Base-by-base conservation (phyloP, 2,797 vertebrate genomes). In the Mus caroli region DNA sequence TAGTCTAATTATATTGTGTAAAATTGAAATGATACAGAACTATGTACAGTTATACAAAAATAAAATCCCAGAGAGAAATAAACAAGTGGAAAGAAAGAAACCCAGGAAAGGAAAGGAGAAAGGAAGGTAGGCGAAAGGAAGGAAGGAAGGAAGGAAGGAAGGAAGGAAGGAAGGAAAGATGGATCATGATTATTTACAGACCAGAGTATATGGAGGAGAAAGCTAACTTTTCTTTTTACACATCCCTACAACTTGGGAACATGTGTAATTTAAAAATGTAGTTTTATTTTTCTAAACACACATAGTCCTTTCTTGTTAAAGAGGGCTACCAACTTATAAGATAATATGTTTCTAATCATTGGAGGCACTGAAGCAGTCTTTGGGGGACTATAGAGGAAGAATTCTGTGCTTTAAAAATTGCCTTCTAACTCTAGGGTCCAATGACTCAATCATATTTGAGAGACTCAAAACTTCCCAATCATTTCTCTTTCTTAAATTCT, bases 231-330 rank as follows among this genome's bases (percentile, higher is more conserved):
- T 71, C 31, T 24, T 14, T 79, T 92, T 91, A 50, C 52, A 14
- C 20, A n/a, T 93, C 67, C 82, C 22, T 17, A n/a, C 15, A 4
- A 43, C n/a, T 31, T 37, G n/a, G 86, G 86, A 91, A 37, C 6
- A 75, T 50, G 71, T 84, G 76, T 43, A 60, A 91, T 83, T 89
- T 88, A 90, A 92, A 94, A 73, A 6, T 28, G 11, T 69, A 71
- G 5, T 86, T 95, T 91, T 89, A 75, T 37, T 89, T 95, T 94
- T 94, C 64, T 37, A 84, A 94, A 43, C 89, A 90, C 96, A 91
- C 14, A 80, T 75, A 60, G 1, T 67, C 77, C 20, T 37, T 87
- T 82, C 20, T 15, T 40, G 56, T 26, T 10, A 26, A 50, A 37
- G 28, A 37, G 6, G n/a, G 9, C 24, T 91, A 14, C 43, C 78